Evolutionary conservation across 1,140 invertebrate genomes (phyloP).

Genomic region (Metaphire vulgaris): DNA sequence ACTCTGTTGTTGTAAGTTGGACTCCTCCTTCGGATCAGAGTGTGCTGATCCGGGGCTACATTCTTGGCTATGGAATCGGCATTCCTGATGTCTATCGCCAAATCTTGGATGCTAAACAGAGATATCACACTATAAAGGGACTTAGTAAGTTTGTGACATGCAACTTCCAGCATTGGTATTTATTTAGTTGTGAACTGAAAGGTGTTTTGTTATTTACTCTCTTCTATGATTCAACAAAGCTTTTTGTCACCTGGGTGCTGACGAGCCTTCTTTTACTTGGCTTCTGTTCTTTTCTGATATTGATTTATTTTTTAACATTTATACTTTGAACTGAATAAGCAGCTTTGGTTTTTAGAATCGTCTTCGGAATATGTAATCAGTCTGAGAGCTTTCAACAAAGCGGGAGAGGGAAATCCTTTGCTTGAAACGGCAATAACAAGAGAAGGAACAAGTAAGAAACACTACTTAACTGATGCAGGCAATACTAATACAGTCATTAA

Average conservation of each 20-base stretch:
- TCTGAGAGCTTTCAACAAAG: slow-evolving; percentile 78
- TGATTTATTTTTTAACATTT: too few relatives aligned
- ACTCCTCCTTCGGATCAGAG: slow-evolving; percentile 65
- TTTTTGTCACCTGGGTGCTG: too few relatives aligned
- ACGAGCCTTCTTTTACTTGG: too few relatives aligned
- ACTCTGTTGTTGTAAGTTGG: slow-evolving; percentile 81
- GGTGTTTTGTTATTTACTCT: too few relatives aligned
- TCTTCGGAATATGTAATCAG: slow-evolving; percentile 93
- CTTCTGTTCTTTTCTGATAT: too few relatives aligned
- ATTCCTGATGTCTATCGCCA: slow-evolving; percentile 79
- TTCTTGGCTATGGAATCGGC: slow-evolving; percentile 88
- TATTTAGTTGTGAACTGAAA: too few relatives aligned
- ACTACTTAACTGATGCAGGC: not conserved
- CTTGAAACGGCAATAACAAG: slow-evolving; percentile 82
- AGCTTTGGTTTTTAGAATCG: slow-evolving; percentile 70
- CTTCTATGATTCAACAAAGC: too few relatives aligned
- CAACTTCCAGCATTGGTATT: too few relatives aligned
- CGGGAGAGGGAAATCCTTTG: slow-evolving; percentile 79
- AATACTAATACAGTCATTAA: not conserved
- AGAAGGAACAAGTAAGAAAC: slow-evolving; percentile 39
- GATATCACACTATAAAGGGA: slow-evolving; percentile 71
- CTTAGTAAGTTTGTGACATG: slow-evolving; percentile 65
- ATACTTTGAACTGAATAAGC: too few relatives aligned
- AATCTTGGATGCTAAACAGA: slow-evolving; percentile 71
- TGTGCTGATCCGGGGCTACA: slow-evolving; percentile 82